Evolutionary conservation across 1,140 invertebrate genomes (phyloP), one percentile per base, ranked within the genome.

Genomic region (Nasonia longicornis): DNA sequence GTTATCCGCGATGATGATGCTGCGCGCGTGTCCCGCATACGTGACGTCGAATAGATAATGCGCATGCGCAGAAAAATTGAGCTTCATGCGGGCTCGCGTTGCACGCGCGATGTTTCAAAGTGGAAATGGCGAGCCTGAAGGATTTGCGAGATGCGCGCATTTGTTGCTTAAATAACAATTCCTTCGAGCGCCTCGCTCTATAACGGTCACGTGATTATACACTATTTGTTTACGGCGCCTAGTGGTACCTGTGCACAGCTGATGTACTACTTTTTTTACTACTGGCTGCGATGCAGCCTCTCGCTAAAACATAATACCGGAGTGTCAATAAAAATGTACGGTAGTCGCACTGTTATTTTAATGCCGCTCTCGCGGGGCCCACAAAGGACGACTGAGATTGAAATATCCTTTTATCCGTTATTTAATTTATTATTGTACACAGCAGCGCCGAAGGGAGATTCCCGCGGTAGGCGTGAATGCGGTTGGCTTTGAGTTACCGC

Each of bases 271-370:
- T 58, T 58, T 58, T n/a, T 58, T 58, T 58, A 20, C 16, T 58
- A 58, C 52, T 58, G 3, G 16, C 52, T 58, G 12, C 45, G 45
- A 48, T 52, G 52, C 26, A 26, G 1, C 52, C 20, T 20, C 52
- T 20, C 52, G 52, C 26, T 26, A 58, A 58, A 58, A 58, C 52
- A 58, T 58, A 58, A 58, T 58, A 20, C 52, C 52, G 6, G 52
- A 58, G 52, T 58, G 52, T 58, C 52, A n/a, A 58, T 58, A 58
- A 58, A 58, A 58, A 58, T 58, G 52, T 58, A 58, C 52, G 52
- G 52, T 58, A 58, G 52, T 42, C 38, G 16, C 52, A 4, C 52
- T 58, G 52, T 58, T 58, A 58, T 58, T 58, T 58, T 58, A 4
- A 48, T n/a, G 52, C 20, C 52, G 20, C 45, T 26, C 26, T 26